phyloP scores from a whole-genome alignment of 2,797 vertebrate species.

The Octomys mimax region DNA sequence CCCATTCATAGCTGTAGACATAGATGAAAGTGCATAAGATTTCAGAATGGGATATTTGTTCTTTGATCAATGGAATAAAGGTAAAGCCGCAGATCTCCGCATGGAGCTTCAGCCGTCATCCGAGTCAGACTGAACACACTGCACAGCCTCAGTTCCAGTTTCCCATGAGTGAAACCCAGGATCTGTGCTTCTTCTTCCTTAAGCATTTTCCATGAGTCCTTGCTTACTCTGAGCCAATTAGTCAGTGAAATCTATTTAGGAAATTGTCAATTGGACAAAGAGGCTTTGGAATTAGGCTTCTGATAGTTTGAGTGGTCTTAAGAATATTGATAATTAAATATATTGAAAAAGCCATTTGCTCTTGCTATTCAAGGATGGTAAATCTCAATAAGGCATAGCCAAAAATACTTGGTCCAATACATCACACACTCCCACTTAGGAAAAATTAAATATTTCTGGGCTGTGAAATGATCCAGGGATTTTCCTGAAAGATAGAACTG shows the following conservation, averaged over 20 bases:
- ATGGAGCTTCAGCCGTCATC: neutral
- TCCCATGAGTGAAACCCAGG: neutral
- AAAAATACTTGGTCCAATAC: constrained; percentile 16
- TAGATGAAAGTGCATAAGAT: neutral
- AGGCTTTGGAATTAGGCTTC: neutral
- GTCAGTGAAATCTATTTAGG: constrained; percentile 53
- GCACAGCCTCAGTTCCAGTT: neutral
- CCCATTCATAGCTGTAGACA: neutral
- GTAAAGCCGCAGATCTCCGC: neutral
- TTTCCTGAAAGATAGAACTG: constrained; percentile 33
- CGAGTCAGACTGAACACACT: constrained; percentile 24
- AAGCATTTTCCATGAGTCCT: constrained; percentile 10
- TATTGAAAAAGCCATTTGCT: neutral
- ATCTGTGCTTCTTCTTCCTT: neutral
- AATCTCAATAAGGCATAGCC: neutral
- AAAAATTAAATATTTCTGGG: neutral
- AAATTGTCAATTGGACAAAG: constrained; percentile 32
- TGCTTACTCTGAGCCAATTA: neutral
- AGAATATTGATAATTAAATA: constrained; percentile 28
- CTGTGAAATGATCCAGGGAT: neutral
- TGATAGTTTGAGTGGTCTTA: neutral
- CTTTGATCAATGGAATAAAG: neutral
- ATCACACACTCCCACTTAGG: neutral
- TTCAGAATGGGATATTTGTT: neutral
- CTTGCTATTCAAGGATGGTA: neutral